A percentile compares a stretch with the other conserved stretches of the same genome.
These are phyloP conservation scores for Tretioscincus oriximinensis DNA, from an alignment of 2,113 vertebrate species.

Conservation along the genomic window DNA sequence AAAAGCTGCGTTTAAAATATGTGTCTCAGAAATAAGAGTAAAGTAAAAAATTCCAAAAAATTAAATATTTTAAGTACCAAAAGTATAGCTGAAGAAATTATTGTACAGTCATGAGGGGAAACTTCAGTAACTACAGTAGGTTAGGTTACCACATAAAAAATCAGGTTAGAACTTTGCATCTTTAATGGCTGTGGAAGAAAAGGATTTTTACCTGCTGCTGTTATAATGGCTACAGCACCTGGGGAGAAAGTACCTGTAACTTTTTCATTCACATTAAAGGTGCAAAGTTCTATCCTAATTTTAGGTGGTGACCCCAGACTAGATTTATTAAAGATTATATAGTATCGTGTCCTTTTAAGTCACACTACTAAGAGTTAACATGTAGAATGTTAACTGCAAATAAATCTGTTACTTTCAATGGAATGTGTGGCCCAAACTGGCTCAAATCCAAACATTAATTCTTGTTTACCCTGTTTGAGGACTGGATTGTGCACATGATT, in stretches of 20 bases:
- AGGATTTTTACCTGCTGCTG: too few relatives aligned
- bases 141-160: too few relatives aligned
- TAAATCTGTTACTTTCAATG: not conserved
- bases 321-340: not conserved
- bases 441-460: not conserved
- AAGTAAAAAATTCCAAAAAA: not conserved
- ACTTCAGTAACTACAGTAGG: not conserved
- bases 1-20: not conserved
- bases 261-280: too few relatives aligned
- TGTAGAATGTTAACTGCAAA: not conserved
- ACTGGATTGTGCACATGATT: not conserved
- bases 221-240: too few relatives aligned
- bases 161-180: too few relatives aligned
- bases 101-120: not conserved
- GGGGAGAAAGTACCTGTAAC: too few relatives aligned
- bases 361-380: not conserved
- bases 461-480: not conserved
- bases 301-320: too few relatives aligned
- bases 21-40: not conserved
- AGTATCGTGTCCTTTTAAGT: not conserved
- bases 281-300: too few relatives aligned
- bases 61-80: too few relatives aligned
- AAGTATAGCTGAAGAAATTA: not conserved
- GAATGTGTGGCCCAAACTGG: not conserved
- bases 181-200: too few relatives aligned